Base-by-base conservation (phyloP, 1,140 invertebrate species). In the Drosophila chauvacae region DNA sequence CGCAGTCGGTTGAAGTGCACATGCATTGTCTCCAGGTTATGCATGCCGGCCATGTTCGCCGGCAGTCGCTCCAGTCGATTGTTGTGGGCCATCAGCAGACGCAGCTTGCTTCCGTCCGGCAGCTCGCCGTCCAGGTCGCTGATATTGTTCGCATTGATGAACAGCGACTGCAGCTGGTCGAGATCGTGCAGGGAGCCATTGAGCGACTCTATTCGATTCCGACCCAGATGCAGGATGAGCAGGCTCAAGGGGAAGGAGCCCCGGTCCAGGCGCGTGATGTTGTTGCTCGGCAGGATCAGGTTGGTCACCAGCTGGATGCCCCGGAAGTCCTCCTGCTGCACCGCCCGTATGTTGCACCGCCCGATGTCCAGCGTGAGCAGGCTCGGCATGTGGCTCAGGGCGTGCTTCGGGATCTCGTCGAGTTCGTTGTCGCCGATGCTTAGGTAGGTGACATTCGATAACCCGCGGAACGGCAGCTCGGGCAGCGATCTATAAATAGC, bases 371-470 rank as follows among this genome's bases (percentile, higher is more conserved):
- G 90, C 1, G 96, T 96, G 81, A 94, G 94, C 20, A 97, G 93
- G 48, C 95, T 94, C 1, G 96, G 95, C 91, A 97, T 94, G 90
- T 96, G 95, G 44, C 94, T 94, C 16, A 97, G 93, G 35, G 96
- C 94, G 64, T 96, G 94, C 30, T 94, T 93, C 13, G 96, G 96
- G 92, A 97, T 94, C 69, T 94, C 94, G 7, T 94, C 93, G 23
- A 97, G 92, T 50, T 94, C 93, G 88, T 97, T 97, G 91, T 97
- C 96, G 2, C 95, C 94, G 58, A 97, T 92, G 79, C 96, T 96
- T 70, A 97, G 94, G 92, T 94, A 96, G 70, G 95, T 95, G 56
- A 96, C 94, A 78, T 95, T 93, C 64, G 95, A 94, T 85, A 97
- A 93, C 55, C 96, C 96, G 37, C 94, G 93, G 85, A 97, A 97